Percentiles rank a stretch among this genome's conserved stretches.
These are phyloP conservation scores for Alloscopus bannaensis DNA, from an alignment of 2,888 invertebrate species.

Conservation along the genomic window DNA sequence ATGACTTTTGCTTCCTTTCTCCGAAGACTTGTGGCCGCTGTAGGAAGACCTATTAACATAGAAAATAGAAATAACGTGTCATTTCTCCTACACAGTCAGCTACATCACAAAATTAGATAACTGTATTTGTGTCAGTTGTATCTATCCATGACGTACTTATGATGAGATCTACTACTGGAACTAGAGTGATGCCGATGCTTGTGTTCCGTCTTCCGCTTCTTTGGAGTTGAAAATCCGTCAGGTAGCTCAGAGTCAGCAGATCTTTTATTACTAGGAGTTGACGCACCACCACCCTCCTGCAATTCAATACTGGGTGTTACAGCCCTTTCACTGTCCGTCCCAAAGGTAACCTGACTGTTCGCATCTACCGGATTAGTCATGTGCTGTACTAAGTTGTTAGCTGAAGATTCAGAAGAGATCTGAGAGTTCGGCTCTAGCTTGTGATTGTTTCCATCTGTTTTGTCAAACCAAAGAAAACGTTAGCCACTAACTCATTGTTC, in stretches of 20 bases:
- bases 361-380: constrained; percentile 37
- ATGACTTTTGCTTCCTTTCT: constrained; percentile 17
- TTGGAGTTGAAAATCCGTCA: constrained; percentile 52
- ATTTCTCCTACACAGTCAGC: too few species aligned
- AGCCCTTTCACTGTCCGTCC: constrained; percentile 18
- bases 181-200: constrained; percentile 53
- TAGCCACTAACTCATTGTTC: not conserved
- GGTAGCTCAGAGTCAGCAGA: constrained; percentile 50
- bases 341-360: constrained; percentile 30
- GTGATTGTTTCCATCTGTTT: constrained; percentile 34
- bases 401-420: constrained; percentile 53
- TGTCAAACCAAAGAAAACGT: not conserved
- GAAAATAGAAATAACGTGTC: too few species aligned
- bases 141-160: constrained; percentile 33
- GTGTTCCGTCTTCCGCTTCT: constrained; percentile 51
- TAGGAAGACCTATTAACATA: constrained; percentile 25
- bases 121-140: not conserved
- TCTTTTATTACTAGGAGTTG: constrained; percentile 36
- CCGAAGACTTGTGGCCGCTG: constrained; percentile 46
- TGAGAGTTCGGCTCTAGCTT: constrained; percentile 26
- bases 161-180: constrained; percentile 57
- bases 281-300: constrained; percentile 24
- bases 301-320: constrained; percentile 21
- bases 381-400: constrained; percentile 49
- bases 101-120: too few species aligned